Conservation (phyloP, 2,888 invertebrate genomes). For the Epirrhoe alternata region DNA sequence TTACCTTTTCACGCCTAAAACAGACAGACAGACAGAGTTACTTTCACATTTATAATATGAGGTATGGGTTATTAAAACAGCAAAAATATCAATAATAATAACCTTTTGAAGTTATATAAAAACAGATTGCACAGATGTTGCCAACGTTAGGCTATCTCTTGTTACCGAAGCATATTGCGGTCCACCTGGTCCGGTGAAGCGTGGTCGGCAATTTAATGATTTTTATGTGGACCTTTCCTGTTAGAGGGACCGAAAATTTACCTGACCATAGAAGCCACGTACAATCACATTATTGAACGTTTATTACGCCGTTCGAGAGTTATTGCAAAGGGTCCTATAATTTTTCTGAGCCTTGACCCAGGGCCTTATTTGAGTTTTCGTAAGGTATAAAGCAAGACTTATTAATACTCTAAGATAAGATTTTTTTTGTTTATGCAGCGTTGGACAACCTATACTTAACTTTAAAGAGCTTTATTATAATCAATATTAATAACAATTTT, state of each 20-base stretch:
- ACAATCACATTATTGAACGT: constrained; percentile 72
- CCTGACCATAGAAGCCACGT: constrained; percentile 64
- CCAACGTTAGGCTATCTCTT: constrained; percentile 5
- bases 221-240: constrained; percentile 70
- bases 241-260: constrained; percentile 67
- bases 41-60: no score
- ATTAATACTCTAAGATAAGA: neutral
- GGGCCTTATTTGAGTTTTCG: neutral
- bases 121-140: constrained; percentile 5
- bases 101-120: constrained; percentile 1
- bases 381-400: neutral
- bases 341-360: constrained; percentile 43
- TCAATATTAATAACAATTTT: no score
- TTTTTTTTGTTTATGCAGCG: no score
- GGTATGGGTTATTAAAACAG: no score
- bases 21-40: no score
- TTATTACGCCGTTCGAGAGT: constrained; percentile 70
- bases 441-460: no score
- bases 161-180: constrained; percentile 60
- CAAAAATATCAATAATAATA: no score
- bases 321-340: constrained; percentile 57
- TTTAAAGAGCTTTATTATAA: no score
- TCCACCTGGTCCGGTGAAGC: constrained; percentile 57
- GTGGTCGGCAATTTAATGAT: constrained; percentile 72
- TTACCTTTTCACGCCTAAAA: no score